Evolutionary conservation across 2,113 vertebrate genomes (phyloP), one percentile per base, ranked within the genome.

Genomic region (Crotalus viridis): DNA sequence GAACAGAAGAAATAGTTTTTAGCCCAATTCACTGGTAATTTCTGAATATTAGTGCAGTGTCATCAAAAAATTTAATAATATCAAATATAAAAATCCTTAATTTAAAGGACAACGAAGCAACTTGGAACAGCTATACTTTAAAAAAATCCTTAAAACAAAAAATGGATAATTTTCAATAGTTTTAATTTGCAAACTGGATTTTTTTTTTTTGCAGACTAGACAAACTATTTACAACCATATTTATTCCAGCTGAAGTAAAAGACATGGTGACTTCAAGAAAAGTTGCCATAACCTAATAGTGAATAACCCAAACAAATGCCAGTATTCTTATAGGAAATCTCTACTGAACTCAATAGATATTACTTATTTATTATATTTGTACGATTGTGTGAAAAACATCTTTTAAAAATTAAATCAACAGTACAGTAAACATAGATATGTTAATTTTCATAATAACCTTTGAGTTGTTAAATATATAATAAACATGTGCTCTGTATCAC

Each of bases 1-100:
- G 85, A 95, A 94, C 94, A 96, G 94, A 94, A 94, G 94, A 96
- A 97, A 96, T 28, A 96, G 95, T 96, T 96, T 97, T 94, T 93
- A 96, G 89, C 64, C 95, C 93, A 93, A 90, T 93, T 96, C 93
- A 95, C 95, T 92, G 88, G 94, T 93, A 94, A 96, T 96, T 97
- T 97, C 92, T 86, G 89, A 95, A 97, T 85, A 96, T 95, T 94
- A 97, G 69, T 94, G 64, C 56, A 96, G 95, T 93, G 94, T 90
- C 95, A 81, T 39, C 94, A 90, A 95, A 91, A n/a, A 93, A 85
- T 90, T 85, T 91, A 88, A 94, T 2, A 15, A 93, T 13, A 94
- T 64, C 89, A 95, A 55, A 55, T 51, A 87, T 6, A 28, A 43
- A 13, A 64, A 74, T 4, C 81, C 54, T 93, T 51, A 39, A 3